Evolutionary conservation across 2,113 vertebrate genomes (phyloP), one percentile per base, ranked within the genome.

Genomic region (Macaca mulatta): DNA sequence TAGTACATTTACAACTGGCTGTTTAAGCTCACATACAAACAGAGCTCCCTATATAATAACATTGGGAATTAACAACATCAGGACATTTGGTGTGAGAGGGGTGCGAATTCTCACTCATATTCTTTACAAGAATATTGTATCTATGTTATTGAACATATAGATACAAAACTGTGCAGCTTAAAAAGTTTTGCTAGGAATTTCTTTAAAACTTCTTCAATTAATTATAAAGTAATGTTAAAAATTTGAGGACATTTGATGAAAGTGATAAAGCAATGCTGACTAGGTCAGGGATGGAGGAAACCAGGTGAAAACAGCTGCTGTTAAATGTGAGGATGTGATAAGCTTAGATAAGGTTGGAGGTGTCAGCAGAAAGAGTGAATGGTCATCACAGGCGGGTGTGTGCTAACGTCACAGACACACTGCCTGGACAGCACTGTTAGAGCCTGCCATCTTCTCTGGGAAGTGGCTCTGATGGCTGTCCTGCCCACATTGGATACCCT

Each of bases 381-480:
- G 61, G 4, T 30, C 9, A 0, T 18, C 23, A 2, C 12, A 3
- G 45, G 14, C 0, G 13, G 55, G 1, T 32, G 10, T 1, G 40
- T 9, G 52, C 61, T 4, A 2, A 12, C 11, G 2, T 30, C 64
- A 5, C 6, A 17, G 32, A 13, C 25, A 40, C 32, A 25, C 3
- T 8, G 67, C 74, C 25, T 3, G 6, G 55, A 18, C 9, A 11
- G 10, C 2, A 11, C 20, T 52, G n/a, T 16, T 7, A 27, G 52
- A 22, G 4, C 2, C 0, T 7, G 8, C 0, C 0, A 18, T 3
- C 12, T 14, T 17, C 27, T 0, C 20, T 52, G 27, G 25, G 16
- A 25, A 8, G 17, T 4, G 48, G 38, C 35, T 8, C 17, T 16
- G 48, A 14, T 0, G 5, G 23, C 9, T 1, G 17, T 70, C 38